phyloP scores from a whole-genome alignment of 2,113 vertebrate species.

The Nesoenas mayeri region DNA sequence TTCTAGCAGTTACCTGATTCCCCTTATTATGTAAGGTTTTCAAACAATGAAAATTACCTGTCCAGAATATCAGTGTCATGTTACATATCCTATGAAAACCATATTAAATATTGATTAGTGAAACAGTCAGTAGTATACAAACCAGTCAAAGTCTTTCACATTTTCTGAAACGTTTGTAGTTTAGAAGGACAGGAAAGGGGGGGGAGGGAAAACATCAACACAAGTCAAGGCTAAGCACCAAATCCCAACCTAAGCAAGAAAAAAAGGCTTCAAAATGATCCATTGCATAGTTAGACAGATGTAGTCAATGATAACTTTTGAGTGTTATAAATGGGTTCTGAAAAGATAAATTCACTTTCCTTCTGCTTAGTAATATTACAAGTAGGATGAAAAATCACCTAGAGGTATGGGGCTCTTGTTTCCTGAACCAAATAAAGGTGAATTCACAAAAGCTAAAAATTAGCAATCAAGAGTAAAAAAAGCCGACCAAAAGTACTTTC shows the following conservation, averaged over 20 bases:
- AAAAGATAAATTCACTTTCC: neutral
- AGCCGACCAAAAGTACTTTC: neutral
- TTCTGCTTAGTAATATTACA: neutral
- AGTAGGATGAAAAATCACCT: neutral
- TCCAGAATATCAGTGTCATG: slow-evolving; percentile 76
- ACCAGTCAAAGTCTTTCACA: slow-evolving; percentile 54
- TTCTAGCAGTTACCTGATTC: slow-evolving; percentile 69
- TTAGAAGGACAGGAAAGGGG: neutral
- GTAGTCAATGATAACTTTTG: neutral
- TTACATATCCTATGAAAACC: slow-evolving; percentile 76
- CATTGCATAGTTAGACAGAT: neutral
- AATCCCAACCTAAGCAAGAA: neutral
- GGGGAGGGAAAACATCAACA: neutral
- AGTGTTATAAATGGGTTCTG: neutral
- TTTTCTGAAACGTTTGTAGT: slow-evolving; percentile 27
- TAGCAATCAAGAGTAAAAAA: neutral
- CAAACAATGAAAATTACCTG: slow-evolving; percentile 72
- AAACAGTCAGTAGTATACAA: slow-evolving; percentile 59
- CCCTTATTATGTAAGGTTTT: slow-evolving; percentile 62
- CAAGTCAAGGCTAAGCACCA: neutral
- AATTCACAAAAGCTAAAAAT: neutral
- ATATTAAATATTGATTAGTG: slow-evolving; percentile 74
- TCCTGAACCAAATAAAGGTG: neutral
- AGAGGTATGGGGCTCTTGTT: neutral
- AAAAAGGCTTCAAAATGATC: neutral